Evolutionary conservation across 2,888 invertebrate genomes (phyloP).

Genomic region (Dryococelus australis): DNA sequence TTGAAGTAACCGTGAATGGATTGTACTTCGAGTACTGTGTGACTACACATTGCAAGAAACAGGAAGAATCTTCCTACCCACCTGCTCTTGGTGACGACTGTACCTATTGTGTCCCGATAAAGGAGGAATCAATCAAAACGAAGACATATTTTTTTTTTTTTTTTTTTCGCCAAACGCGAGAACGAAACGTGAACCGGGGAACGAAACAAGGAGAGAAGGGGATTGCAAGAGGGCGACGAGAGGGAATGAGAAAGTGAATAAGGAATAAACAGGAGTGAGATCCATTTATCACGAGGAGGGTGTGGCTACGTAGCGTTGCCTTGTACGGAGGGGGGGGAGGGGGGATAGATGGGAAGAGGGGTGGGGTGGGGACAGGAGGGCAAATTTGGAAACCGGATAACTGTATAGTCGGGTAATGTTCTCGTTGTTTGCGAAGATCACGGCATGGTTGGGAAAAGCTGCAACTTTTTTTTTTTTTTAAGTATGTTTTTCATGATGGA

Average conservation of each 20-base stretch:
- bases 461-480: too few relatives aligned
- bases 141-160: neutral
- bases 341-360: neutral
- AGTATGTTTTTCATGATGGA: too few relatives aligned
- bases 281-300: slow-evolving; percentile 27
- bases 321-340: neutral
- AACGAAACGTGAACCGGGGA: neutral
- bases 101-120: neutral
- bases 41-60: too few relatives aligned
- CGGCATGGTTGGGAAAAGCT: neutral
- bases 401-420: neutral
- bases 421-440: slow-evolving; percentile 16
- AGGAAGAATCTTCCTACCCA: neutral
- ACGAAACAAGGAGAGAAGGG: neutral
- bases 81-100: neutral
- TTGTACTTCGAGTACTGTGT: too few relatives aligned
- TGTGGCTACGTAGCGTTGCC: neutral
- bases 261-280: neutral
- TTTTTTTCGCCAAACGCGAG: neutral
- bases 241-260: neutral
- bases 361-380: neutral
- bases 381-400: neutral
- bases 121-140: neutral
- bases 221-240: neutral
- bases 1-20: too few relatives aligned